phyloP scores from a whole-genome alignment of 1,140 invertebrate species.

The Solenopsis fugax region DNA sequence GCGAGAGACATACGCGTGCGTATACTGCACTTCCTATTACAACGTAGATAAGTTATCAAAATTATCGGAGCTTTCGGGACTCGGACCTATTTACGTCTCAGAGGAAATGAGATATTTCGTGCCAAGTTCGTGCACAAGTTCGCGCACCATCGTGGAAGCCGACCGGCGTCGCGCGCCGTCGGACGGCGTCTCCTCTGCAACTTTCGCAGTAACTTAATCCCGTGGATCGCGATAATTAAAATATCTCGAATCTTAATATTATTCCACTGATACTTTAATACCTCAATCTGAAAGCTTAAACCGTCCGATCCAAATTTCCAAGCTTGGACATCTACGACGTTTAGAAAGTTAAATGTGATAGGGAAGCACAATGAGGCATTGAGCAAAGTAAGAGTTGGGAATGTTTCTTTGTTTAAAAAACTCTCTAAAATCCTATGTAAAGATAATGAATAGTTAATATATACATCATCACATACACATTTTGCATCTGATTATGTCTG shows the following conservation, averaged over 20 bases:
- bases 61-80: constrained; percentile 25
- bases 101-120: constrained; percentile 22
- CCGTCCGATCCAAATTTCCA: neutral
- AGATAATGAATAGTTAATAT: neutral
- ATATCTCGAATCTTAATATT: constrained; percentile 12
- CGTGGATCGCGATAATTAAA: neutral
- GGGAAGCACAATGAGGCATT: neutral
- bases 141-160: constrained; percentile 15
- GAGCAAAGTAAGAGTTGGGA: neutral
- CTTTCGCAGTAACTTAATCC: neutral
- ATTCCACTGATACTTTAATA: neutral
- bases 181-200: neutral
- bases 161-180: constrained; percentile 43
- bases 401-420: neutral
- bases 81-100: neutral
- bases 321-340: neutral
- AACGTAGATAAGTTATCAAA: constrained; percentile 36
- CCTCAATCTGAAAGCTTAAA: neutral
- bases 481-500: neutral
- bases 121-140: neutral
- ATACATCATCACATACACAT: neutral
- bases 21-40: neutral
- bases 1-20: neutral
- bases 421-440: neutral
- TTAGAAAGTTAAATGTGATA: constrained; percentile 1